Evolutionary conservation across 2,113 vertebrate genomes (phyloP).

Genomic region (Orthonyx spaldingii): DNA sequence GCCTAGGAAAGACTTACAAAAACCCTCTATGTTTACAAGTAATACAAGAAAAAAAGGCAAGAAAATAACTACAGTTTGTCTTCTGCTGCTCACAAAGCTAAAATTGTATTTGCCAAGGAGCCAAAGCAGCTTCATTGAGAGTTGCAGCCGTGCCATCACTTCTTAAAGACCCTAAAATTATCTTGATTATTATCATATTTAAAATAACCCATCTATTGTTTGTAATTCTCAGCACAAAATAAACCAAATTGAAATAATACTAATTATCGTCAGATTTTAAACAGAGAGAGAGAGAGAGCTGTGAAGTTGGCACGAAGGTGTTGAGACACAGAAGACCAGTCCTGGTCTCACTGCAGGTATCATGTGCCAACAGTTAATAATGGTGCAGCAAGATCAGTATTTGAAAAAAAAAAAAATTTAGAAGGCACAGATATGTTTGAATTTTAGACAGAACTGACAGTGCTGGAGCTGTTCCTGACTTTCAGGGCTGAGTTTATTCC

Average conservation of each 20-base stretch:
- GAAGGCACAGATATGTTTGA: neutral
- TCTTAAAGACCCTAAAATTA: neutral
- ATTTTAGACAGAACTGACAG: neutral
- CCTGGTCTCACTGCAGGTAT: neutral
- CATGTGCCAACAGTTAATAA: neutral
- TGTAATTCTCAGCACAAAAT: neutral
- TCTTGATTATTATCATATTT: accelerated
- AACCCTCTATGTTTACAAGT: neutral
- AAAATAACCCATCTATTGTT: neutral
- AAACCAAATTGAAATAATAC: neutral
- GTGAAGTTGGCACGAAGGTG: neutral
- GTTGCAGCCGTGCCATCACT: neutral
- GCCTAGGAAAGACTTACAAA: neutral
- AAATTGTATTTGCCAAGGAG: neutral
- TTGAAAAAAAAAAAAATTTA: accelerated
- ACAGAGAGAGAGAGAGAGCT: neutral
- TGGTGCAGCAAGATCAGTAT: neutral
- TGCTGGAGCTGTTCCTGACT: neutral
- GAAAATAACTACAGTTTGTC: neutral
- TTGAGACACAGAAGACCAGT: neutral
- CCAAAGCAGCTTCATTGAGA: neutral
- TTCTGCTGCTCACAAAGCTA: neutral
- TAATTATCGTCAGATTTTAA: neutral
- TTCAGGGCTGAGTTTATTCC: neutral
- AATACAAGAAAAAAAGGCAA: neutral